Conservation (phyloP, 2,113 vertebrate species). For the Tachycineta bicolor region DNA sequence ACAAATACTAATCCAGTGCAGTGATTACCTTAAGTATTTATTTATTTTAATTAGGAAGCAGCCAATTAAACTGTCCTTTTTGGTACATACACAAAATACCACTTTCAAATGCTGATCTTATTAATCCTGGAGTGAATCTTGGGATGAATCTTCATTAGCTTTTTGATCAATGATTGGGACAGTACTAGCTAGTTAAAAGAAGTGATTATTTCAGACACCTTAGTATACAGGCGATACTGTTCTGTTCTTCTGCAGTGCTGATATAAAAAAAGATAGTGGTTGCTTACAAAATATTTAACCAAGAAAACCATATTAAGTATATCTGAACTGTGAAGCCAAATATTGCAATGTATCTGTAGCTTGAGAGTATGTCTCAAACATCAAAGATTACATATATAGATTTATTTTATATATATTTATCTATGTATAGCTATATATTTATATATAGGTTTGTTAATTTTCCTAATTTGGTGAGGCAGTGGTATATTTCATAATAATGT, state of each 20-base stretch:
- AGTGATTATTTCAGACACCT: neutral
- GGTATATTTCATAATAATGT: neutral
- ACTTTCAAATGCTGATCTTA: neutral
- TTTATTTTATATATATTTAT: neutral
- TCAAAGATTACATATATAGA: rapidly evolving
- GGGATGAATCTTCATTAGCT: neutral
- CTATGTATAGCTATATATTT: neutral
- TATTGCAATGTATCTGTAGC: neutral
- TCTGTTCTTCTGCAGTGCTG: neutral
- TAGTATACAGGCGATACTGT: neutral
- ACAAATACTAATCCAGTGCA: neutral
- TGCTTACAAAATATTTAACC: slow-evolving; percentile 12
- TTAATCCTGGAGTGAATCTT: neutral
- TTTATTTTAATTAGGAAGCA: neutral
- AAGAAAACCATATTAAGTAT: neutral
- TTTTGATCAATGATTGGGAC: neutral
- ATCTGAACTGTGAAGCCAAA: neutral
- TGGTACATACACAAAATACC: neutral
- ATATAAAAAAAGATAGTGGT: neutral
- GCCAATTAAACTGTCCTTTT: neutral
- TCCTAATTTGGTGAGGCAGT: neutral
- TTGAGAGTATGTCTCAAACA: neutral
- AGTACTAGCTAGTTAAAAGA: neutral
- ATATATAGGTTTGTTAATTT: neutral
- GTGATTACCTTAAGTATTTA: neutral